Conservation (phyloP, 1,140 invertebrate genomes). For the Aplysia californica region DNA sequence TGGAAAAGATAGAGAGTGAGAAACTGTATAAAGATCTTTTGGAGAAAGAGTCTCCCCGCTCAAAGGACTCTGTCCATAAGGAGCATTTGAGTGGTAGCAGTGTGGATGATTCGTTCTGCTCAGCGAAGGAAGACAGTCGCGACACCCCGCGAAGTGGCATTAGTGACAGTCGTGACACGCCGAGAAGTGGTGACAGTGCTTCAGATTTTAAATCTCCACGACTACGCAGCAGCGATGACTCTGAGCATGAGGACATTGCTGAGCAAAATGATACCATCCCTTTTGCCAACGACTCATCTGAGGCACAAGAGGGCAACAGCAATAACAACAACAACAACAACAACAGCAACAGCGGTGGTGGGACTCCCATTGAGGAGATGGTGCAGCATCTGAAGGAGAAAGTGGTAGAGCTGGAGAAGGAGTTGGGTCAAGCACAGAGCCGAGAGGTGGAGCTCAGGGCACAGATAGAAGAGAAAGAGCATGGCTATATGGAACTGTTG, state of each 20-base stretch:
- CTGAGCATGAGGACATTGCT: background rate
- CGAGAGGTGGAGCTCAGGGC: constrained; percentile 22
- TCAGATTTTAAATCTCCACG: background rate
- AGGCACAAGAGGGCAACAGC: background rate
- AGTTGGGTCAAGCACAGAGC: constrained; percentile 33
- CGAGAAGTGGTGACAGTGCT: background rate
- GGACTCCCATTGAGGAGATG: constrained; percentile 34
- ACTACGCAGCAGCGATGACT: background rate
- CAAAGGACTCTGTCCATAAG: background rate
- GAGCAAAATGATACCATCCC: background rate
- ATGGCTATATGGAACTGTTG: constrained; percentile 38
- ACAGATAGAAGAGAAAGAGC: constrained; percentile 36
- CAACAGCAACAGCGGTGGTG: background rate
- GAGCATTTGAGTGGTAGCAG: background rate
- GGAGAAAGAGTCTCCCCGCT: constrained; percentile 19
- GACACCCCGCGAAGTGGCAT: background rate
- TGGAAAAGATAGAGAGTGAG: constrained; percentile 30
- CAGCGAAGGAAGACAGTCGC: background rate
- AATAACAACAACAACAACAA: constrained; percentile 20
- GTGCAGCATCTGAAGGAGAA: constrained; percentile 33
- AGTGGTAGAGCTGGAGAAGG: constrained; percentile 36
- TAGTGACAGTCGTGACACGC: background rate
- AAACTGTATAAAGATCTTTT: constrained; percentile 28
- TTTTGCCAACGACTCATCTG: constrained; percentile 4
- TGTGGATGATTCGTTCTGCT: constrained; percentile 2